Base-by-base conservation (phyloP, 2,797 vertebrate species). In the Clarias fuscus region DNA sequence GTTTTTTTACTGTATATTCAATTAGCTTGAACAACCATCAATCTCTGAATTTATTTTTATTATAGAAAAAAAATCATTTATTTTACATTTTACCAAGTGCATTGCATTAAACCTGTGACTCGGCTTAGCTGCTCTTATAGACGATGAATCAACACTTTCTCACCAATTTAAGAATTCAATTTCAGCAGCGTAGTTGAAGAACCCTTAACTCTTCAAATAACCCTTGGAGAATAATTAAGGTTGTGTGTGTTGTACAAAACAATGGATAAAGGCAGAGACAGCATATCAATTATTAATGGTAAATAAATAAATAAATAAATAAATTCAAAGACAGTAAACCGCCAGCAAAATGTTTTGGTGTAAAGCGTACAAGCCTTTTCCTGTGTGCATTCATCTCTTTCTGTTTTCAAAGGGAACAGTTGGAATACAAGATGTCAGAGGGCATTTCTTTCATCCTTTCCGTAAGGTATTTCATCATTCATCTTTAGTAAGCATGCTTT, bases 261-360 rank as follows among this genome's bases (percentile, higher is more conserved):
- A 59, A 33, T 33, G 4, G 27, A 33, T 20, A 33, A 33, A 59
- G 33, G 27, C 56, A 59, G 27, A 59, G 14, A 18, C 48, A 30
- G 14, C 3, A 8, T 30, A 15, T 56, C 58, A 20, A 78, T 24
- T 61, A 78, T 78, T 33, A 61, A 59, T 22, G 27, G 10, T 48
- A 33, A 48, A 48, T 43, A 43, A 43, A 78, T 58, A 78, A 33
- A 53, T 14, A 56, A 76, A 37, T 37, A 37, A 37, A 37, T 37
- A 27, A 13, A 27, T 56, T 1, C 3, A 61, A 18, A 37, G 58
- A 37, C 18, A 78, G 76, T 61, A 61, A 78, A 78, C 27, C 14
- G 76, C 76, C 73, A 58, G 73, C 53, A 58, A 76, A 76, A 76
- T 30, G 14, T 18, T 61, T 18, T 61, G 30, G 58, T 78, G 37